Percentiles rank a stretch among this genome's conserved stretches.
These are phyloP conservation scores for Galago senegalensis DNA, from an alignment of 2,797 vertebrate species.

Conservation along the genomic window DNA sequence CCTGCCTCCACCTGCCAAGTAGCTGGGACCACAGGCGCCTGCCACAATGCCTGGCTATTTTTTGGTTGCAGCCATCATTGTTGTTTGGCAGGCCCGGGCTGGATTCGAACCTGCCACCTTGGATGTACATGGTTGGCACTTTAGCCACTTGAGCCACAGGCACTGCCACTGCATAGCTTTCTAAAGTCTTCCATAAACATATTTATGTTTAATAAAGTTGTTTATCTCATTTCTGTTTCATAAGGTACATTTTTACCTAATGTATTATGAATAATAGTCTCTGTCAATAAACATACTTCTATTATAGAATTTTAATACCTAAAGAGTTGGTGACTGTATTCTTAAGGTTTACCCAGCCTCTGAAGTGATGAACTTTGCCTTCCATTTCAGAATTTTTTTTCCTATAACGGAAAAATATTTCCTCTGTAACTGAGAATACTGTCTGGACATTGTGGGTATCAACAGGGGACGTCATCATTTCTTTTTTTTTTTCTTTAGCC, in stretches of 20 bases:
- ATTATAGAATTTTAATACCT: slow-evolving; percentile 46
- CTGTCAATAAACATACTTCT: slow-evolving; percentile 55
- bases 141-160: too few species aligned
- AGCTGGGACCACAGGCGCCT: too few species aligned
- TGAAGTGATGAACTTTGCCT: slow-evolving; percentile 61
- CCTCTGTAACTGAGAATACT: slow-evolving; percentile 51
- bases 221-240: slow-evolving; percentile 4
- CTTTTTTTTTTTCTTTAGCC: slow-evolving; percentile 40
- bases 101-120: too few species aligned
- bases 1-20: too few species aligned
- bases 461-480: slow-evolving; percentile 12
- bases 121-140: too few species aligned
- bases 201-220: slow-evolving; percentile 39
- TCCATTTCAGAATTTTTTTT: slow-evolving; percentile 41
- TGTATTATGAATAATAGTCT: slow-evolving; percentile 47
- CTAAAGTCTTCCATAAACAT: slow-evolving; percentile 16
- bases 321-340: slow-evolving; percentile 16
- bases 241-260: slow-evolving; percentile 13
- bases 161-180: background rate
- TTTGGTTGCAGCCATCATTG: too few species aligned
- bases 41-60: too few species aligned
- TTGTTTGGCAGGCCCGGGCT: too few species aligned
- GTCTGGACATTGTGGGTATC: background rate
- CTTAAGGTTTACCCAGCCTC: slow-evolving; percentile 28
- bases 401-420: slow-evolving; percentile 46